A percentile compares a stretch with the other conserved stretches of the same genome.
Evolutionary conservation across 2,888 invertebrate species (phyloP).

Genomic region (Sthenelais limicola): DNA sequence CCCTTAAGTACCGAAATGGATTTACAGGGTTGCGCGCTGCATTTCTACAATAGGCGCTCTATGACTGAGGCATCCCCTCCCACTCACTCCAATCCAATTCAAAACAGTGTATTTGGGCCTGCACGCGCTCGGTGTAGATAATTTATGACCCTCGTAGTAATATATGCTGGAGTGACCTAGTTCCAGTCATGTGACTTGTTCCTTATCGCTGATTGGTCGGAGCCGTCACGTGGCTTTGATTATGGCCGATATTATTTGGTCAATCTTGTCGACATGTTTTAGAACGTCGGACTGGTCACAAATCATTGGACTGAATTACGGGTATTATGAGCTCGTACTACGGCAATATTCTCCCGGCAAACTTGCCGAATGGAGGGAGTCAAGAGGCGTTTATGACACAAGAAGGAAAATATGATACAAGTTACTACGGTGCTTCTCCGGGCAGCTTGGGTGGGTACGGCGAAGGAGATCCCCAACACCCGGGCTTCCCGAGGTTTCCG

Average conservation of each 20-base stretch:
- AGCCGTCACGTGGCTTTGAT: slow-evolving; percentile 40
- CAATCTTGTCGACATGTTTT: slow-evolving; percentile 41
- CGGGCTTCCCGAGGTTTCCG: slow-evolving; percentile 46
- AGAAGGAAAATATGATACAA: slow-evolving; percentile 45
- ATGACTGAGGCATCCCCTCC: background rate
- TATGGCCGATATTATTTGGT: slow-evolving; percentile 45
- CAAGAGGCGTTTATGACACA: slow-evolving; percentile 40
- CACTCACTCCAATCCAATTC: slow-evolving; percentile 30
- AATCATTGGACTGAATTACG: slow-evolving; percentile 42
- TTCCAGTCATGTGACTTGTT: slow-evolving; percentile 40
- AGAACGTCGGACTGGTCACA: slow-evolving; percentile 39
- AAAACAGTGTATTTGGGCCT: slow-evolving; percentile 30
- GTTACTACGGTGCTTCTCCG: slow-evolving; percentile 36
- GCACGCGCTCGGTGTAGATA: slow-evolving; percentile 34
- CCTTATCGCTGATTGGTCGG: slow-evolving; percentile 43
- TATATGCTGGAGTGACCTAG: slow-evolving; percentile 43
- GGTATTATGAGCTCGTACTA: slow-evolving; percentile 50
- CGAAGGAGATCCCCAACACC: slow-evolving; percentile 41
- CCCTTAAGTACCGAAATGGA: slow-evolving; percentile 13
- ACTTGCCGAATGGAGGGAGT: slow-evolving; percentile 40
- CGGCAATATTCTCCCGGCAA: slow-evolving; percentile 49
- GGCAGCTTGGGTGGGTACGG: slow-evolving; percentile 23
- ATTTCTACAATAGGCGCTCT: slow-evolving; percentile 27
- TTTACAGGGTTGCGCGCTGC: slow-evolving; percentile 9
- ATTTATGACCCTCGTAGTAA: slow-evolving; percentile 36